These are phyloP conservation scores for Cetonia aurata DNA, from an alignment of 2,888 invertebrate species.

Conservation along the genomic window DNA sequence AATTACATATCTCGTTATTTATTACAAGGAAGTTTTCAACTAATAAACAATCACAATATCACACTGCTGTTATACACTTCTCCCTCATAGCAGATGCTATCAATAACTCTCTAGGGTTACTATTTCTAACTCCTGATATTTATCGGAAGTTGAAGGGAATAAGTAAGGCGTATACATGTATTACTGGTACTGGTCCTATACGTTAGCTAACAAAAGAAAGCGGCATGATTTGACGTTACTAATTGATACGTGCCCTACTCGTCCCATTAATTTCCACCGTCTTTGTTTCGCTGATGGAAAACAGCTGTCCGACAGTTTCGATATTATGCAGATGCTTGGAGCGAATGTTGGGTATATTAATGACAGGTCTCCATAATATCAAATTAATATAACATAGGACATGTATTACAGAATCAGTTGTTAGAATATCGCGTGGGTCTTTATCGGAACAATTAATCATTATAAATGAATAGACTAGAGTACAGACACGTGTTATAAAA, in stretches of 20 bases:
- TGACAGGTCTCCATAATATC: slow-evolving; percentile 3
- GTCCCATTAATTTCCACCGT: slow-evolving; percentile 28
- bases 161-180: neutral
- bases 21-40: too few relatives aligned
- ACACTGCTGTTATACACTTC: too few relatives aligned
- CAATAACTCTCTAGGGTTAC: too few relatives aligned
- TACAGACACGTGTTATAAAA: slow-evolving; percentile 1
- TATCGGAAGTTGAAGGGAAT: too few relatives aligned
- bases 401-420: slow-evolving; percentile 17
- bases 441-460: slow-evolving; percentile 20
- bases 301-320: slow-evolving; percentile 30
- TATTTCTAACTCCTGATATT: too few relatives aligned
- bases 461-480: neutral
- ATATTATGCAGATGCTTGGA: slow-evolving; percentile 28
- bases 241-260: slow-evolving; percentile 30
- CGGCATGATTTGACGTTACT: slow-evolving; percentile 27
- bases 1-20: too few relatives aligned
- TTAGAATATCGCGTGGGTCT: slow-evolving; percentile 4
- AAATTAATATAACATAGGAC: slow-evolving; percentile 8
- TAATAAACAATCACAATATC: too few relatives aligned
- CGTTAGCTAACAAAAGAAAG: neutral
- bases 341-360: slow-evolving; percentile 9
- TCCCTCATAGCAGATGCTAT: too few relatives aligned
- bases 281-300: slow-evolving; percentile 20
- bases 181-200: slow-evolving; percentile 6